A percentile compares a stretch with the other conserved stretches of the same genome.
Evolutionary conservation across 2,797 vertebrate genomes (phyloP).

Genomic region (Phoeniculus purpureus): DNA sequence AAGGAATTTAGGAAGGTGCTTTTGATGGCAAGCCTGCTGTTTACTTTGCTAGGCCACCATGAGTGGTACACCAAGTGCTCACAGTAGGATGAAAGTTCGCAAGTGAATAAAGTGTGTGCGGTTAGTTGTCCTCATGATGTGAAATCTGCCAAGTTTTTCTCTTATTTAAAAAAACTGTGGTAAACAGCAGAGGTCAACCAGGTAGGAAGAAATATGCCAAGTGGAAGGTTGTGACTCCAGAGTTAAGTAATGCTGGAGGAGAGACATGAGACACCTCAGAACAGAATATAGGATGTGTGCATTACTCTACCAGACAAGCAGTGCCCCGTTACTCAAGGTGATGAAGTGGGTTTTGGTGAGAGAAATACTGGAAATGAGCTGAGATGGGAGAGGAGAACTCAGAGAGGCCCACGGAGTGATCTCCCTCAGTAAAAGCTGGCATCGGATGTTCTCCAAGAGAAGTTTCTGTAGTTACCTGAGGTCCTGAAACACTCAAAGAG

Average conservation of each 20-base stretch:
- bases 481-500: neutral
- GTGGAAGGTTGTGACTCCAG: neutral
- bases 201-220: neutral
- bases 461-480: neutral
- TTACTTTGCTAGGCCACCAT: neutral
- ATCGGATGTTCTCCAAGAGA: neutral
- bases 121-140: neutral
- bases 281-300: neutral
- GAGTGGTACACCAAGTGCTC: accelerated
- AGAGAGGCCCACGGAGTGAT: neutral
- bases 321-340: neutral
- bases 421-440: neutral
- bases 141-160: neutral
- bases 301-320: neutral
- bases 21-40: neutral
- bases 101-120: neutral
- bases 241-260: neutral
- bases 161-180: neutral
- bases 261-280: neutral
- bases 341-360: neutral
- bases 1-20: neutral
- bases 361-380: neutral
- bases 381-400: neutral
- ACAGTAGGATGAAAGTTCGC: neutral
- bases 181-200: neutral